Evolutionary conservation across 2,888 invertebrate genomes (phyloP), one percentile per base, ranked within the genome.

Genomic region (Tromatobia lineatoria): DNA sequence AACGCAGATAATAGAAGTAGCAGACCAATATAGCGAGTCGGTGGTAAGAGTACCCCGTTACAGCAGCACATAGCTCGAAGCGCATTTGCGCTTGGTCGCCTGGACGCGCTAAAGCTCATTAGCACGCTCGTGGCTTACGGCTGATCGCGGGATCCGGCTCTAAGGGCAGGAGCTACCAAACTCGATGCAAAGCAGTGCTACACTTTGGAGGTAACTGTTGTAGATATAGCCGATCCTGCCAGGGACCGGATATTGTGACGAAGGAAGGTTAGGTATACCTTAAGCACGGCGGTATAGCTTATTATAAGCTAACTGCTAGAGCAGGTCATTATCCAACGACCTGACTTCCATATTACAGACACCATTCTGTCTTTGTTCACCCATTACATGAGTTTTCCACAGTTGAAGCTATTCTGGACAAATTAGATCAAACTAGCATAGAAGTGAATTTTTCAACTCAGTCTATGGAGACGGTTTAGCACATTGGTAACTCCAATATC

Each of bases 1-100:
- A 71, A 38, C 57, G 74, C 66, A 83, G 80, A 83, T 83, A 83
- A 80, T 80, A 80, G 83, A 80, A 80, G 75, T 54, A 57, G 71
- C 57, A 50, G 42, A 20, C 42, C 25, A 54, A 23, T 42, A 57
- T n/a, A 59, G 57, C 45, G 25, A 2, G 61, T n/a, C 18, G 10
- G 61, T 64, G 38, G 61, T 38, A 38, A 34, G 38, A 20, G 34
- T 34, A n/a, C 38, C 38, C 38, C n/a, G 61, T 20, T 42, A 18
- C 34, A 64, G 61, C 61, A 38, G 15, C 61, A n/a, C 18, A 34
- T n/a, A 64, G 38, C 18, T 64, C 38, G 61, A 42, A 38, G 61
- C 34, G 61, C 61, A 18, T 64, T 42, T 20, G 18, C 38, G 18
- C 11, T 38, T 38, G 61, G 38, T 42, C 38, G 34, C 11, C 3